Percentiles rank a stretch among this genome's conserved stretches.
These are phyloP conservation scores for Phalacrocorax aristotelis DNA, from an alignment of 2,113 vertebrate species.

Conservation along the genomic window DNA sequence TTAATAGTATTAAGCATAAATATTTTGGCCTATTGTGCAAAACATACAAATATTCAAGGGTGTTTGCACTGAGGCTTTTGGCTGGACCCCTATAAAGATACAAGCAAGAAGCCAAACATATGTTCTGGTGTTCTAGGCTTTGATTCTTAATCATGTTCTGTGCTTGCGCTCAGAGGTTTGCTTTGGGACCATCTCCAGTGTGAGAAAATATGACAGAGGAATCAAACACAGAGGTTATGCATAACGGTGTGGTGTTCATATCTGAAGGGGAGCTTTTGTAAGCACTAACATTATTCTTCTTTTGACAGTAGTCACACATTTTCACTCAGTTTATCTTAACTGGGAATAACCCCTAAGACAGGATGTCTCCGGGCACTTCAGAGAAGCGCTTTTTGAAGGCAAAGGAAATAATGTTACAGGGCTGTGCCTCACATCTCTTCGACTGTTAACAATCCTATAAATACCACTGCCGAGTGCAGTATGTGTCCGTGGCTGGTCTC, in stretches of 20 bases:
- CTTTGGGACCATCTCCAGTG: constrained; percentile 51
- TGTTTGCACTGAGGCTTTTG: constrained; percentile 26
- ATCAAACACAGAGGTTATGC: constrained; percentile 41
- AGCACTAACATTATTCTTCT: constrained; percentile 39
- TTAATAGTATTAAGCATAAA: not conserved
- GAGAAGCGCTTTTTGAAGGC: constrained; percentile 47
- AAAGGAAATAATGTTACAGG: not conserved
- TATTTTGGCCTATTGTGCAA: not conserved
- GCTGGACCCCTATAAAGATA: not conserved
- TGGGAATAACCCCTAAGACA: constrained; percentile 44
- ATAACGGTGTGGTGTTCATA: accelerated
- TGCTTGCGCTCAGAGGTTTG: constrained; percentile 13
- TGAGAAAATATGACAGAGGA: constrained; percentile 38
- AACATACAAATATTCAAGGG: not conserved
- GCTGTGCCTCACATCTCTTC: not conserved
- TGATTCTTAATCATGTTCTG: constrained; percentile 55
- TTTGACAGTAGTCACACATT: constrained; percentile 37
- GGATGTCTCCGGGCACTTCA: constrained; percentile 31
- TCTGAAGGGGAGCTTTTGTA: constrained; percentile 32
- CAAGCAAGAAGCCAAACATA: constrained; percentile 36
- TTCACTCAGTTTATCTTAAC: constrained; percentile 46
- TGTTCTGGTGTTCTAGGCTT: constrained; percentile 51
- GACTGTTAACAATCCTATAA: not conserved
- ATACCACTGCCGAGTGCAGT: not conserved
- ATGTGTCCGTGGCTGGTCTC: not conserved